These are phyloP conservation scores for Paraescarpia echinospica DNA, from an alignment of 1,140 invertebrate genomes.

Conservation along the genomic window DNA sequence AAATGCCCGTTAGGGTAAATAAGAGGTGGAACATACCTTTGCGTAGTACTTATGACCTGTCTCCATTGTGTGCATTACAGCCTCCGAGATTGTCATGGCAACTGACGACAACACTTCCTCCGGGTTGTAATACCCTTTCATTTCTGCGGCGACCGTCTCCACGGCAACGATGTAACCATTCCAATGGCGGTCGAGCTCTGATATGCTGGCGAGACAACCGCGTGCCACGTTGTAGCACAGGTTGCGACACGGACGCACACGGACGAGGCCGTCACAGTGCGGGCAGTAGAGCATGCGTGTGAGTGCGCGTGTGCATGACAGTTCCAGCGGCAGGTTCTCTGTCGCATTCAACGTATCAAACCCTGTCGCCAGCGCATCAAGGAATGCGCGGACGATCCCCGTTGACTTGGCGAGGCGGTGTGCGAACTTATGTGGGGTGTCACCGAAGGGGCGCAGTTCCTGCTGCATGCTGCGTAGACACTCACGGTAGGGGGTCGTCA, in stretches of 20 bases:
- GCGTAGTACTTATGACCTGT: constrained; percentile 34
- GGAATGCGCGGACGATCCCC: constrained; percentile 73
- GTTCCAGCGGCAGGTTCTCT: constrained; percentile 65
- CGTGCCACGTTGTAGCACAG: constrained; percentile 83
- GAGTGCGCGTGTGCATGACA: constrained; percentile 65
- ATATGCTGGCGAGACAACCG: constrained; percentile 64
- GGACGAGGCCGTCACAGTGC: constrained; percentile 70
- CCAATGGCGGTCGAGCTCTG: constrained; percentile 82
- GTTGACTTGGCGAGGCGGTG: constrained; percentile 71
- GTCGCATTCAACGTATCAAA: constrained; percentile 72
- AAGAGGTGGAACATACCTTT: constrained; percentile 34
- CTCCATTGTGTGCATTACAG: constrained; percentile 41
- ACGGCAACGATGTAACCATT: constrained; percentile 70
- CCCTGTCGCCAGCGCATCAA: constrained; percentile 63
- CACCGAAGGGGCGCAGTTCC: constrained; percentile 78
- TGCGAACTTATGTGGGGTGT: constrained; percentile 73
- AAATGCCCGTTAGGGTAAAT: background rate
- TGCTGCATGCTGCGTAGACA: constrained; percentile 75
- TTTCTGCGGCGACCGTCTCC: constrained; percentile 53
- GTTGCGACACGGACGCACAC: constrained; percentile 75
- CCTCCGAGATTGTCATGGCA: constrained; percentile 34
- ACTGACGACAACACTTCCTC: constrained; percentile 40
- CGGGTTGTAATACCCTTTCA: constrained; percentile 41
- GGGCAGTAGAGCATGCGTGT: constrained; percentile 79
- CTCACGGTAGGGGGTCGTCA: constrained; percentile 73